Conservation (phyloP, 2,113 vertebrate species). For the Caracal caracal region DNA sequence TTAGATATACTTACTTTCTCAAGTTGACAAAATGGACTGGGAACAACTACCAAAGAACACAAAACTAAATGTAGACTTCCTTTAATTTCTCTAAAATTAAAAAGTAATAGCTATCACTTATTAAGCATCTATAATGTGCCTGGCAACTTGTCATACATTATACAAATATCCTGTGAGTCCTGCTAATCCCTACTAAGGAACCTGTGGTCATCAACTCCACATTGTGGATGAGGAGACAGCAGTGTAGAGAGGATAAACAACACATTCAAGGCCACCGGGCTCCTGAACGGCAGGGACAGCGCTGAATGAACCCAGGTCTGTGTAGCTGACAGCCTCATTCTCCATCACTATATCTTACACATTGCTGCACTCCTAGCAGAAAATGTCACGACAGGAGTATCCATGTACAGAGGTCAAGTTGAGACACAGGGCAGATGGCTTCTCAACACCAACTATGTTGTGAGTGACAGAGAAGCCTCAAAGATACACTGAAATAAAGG, state of each 20-base stretch:
- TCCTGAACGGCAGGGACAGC: background rate
- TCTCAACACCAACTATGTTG: background rate
- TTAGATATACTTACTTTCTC: background rate
- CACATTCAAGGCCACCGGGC: fast-evolving
- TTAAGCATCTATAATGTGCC: background rate
- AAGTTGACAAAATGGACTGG: background rate
- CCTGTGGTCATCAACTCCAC: background rate
- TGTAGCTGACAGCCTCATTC: background rate
- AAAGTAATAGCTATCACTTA: background rate
- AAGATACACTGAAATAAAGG: background rate
- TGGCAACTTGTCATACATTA: background rate
- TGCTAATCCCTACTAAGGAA: background rate
- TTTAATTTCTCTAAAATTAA: background rate
- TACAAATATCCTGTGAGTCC: background rate
- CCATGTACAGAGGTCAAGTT: background rate
- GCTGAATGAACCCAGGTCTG: background rate
- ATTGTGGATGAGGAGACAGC: background rate
- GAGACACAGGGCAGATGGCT: background rate
- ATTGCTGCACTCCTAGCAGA: background rate
- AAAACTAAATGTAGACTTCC: background rate
- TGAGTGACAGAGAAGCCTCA: background rate
- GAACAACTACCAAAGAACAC: background rate
- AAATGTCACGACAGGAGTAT: background rate
- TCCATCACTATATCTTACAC: no score
- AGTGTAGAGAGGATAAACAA: background rate